Conservation (phyloP, 2,113 vertebrate genomes). For the Hydropotes inermis region DNA sequence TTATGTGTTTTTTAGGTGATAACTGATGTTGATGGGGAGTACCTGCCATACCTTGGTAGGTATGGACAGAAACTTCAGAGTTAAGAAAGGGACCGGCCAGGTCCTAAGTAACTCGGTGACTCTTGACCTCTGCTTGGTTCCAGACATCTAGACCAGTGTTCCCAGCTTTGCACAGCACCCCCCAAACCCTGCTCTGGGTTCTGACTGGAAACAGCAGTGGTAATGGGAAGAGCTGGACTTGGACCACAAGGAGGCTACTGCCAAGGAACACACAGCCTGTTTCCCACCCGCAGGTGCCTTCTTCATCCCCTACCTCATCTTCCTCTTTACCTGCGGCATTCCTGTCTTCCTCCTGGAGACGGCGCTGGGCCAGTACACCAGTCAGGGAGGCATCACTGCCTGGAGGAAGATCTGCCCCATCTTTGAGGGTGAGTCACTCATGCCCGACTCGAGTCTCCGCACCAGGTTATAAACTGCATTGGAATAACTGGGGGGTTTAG, state of each 20-base stretch:
- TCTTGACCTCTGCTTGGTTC: not conserved
- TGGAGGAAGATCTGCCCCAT: slow-evolving; percentile 94
- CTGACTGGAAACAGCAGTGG: not conserved
- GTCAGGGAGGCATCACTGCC: slow-evolving; percentile 90
- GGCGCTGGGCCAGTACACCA: slow-evolving; percentile 93
- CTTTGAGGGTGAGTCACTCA: slow-evolving; percentile 89
- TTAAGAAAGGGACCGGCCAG: not conserved
- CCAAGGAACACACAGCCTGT: not conserved
- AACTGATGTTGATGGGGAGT: not conserved
- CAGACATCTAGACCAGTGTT: not conserved
- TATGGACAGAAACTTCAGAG: not conserved
- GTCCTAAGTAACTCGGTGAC: not conserved
- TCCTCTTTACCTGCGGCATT: slow-evolving; percentile 94
- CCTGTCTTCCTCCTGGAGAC: slow-evolving; percentile 93
- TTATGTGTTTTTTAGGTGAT: not conserved
- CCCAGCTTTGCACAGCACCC: not conserved
- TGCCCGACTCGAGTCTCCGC: not conserved
- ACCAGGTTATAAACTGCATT: not conserved
- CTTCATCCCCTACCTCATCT: slow-evolving; percentile 96
- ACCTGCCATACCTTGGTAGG: not conserved
- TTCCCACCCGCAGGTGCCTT: slow-evolving; percentile 88
- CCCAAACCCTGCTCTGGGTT: accelerated
- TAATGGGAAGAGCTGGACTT: no score
- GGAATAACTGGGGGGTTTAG: not conserved
- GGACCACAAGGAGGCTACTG: not conserved